Base-by-base conservation (phyloP, 2,797 vertebrate species). In the Pseudomugil gertrudae region DNA sequence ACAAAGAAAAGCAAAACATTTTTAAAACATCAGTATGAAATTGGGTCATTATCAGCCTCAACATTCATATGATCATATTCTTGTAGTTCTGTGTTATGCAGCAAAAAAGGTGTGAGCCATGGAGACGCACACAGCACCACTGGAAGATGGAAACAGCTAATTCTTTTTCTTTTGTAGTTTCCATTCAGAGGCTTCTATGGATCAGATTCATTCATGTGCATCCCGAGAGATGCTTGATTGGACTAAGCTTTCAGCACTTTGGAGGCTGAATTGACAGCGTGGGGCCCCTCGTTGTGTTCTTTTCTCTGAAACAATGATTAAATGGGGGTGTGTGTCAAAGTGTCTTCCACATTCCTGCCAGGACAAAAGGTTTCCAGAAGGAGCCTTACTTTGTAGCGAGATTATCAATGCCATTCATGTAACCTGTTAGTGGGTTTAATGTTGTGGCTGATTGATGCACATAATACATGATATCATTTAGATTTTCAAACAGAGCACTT, bases 1-100 rank as follows among this genome's bases (percentile, higher is more conserved):
- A 71, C 87, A 80, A 50, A 84, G 83, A 87, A 36, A 30, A 30
- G 3, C 29, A 30, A 74, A 75, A 87, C 50, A 53, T n/a, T n/a
- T n/a, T n/a, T n/a, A n/a, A n/a, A n/a, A n/a, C n/a, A n/a, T n/a
- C n/a, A n/a, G n/a, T n/a, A n/a, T n/a, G n/a, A n/a, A n/a, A n/a
- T n/a, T n/a, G n/a, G n/a, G n/a, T n/a, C n/a, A n/a, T n/a, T n/a
- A 32, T 27, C 21, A n/a, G 56, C 27, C 24, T 7, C 43, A 17
- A 40, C 26, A 30, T 40, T 5, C 57, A 50, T 62, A 26, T 11
- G 17, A 38, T 4, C 6, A 5, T 15, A 24, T 10, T 19, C 56
- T 30, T 29, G 17, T 9, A 15, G 30, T 48, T 26, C 45, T 36
- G 8, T 13, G 13, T 13, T 9, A 19, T 57, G 13, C 35, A 38